Evolutionary conservation across 2,113 vertebrate species (phyloP).

Genomic region (Phocoena phocoena): DNA sequence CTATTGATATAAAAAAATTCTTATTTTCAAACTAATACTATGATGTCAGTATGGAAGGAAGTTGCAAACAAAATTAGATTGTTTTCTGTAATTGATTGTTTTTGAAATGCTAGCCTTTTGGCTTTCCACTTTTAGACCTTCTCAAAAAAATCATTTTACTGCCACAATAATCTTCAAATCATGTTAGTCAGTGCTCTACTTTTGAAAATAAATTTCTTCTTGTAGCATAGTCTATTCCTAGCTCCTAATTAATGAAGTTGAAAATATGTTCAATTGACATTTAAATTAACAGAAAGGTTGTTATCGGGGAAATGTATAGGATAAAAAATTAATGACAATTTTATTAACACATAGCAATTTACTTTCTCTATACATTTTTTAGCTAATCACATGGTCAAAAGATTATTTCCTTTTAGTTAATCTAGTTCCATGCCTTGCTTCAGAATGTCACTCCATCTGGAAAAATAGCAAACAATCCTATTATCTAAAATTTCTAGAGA

Average conservation of each 20-base stretch:
- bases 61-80: neutral
- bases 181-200: neutral
- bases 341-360: neutral
- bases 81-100: neutral
- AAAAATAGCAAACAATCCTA: neutral
- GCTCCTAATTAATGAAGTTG: neutral
- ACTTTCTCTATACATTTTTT: neutral
- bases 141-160: neutral
- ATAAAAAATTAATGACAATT: neutral
- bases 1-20: neutral
- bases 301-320: neutral
- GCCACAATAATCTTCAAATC: neutral
- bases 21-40: neutral
- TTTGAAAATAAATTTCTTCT: neutral
- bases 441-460: neutral
- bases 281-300: slow-evolving; percentile 9
- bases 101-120: neutral
- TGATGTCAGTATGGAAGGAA: neutral
- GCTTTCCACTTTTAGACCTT: neutral
- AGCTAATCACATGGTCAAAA: neutral
- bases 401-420: neutral
- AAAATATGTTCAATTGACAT: slow-evolving; percentile 1
- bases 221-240: neutral
- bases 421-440: neutral
- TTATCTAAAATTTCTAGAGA: neutral